phyloP scores from a whole-genome alignment of 2,113 vertebrate species.

The Tichodroma muraria region DNA sequence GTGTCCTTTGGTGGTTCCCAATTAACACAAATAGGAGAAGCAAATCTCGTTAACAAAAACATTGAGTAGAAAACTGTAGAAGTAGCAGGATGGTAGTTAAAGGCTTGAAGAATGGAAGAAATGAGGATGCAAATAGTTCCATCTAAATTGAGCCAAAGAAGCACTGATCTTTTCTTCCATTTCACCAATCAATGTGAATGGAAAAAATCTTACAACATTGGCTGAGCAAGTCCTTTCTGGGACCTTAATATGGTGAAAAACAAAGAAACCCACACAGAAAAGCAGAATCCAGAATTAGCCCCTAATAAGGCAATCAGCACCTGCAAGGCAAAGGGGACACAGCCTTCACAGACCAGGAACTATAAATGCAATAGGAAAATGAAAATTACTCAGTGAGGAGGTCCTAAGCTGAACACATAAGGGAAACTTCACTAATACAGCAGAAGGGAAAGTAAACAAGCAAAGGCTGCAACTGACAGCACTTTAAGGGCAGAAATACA shows the following conservation, averaged over 20 bases:
- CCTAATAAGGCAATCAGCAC: not conserved
- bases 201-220: not conserved
- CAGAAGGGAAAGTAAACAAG: not conserved
- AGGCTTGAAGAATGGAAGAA: not conserved
- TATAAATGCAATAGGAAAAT: not conserved
- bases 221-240: not conserved
- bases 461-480: not conserved
- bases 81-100: not conserved
- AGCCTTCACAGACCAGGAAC: not conserved
- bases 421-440: not conserved
- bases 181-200: not conserved
- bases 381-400: not conserved
- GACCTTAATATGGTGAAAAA: not conserved
- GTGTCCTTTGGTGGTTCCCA: not conserved
- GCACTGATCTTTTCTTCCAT: not conserved
- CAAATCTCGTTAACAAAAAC: not conserved
- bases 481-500: not conserved
- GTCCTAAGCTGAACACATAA: not conserved
- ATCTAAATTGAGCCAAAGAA: not conserved
- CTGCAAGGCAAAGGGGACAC: not conserved
- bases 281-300: not conserved
- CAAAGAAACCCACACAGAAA: not conserved
- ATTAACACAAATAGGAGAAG: not conserved
- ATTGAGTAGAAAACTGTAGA: rapidly evolving
- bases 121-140: not conserved